These are phyloP conservation scores for Ptilorrhoa leucosticta DNA, from an alignment of 2,113 vertebrate genomes.

Conservation along the genomic window DNA sequence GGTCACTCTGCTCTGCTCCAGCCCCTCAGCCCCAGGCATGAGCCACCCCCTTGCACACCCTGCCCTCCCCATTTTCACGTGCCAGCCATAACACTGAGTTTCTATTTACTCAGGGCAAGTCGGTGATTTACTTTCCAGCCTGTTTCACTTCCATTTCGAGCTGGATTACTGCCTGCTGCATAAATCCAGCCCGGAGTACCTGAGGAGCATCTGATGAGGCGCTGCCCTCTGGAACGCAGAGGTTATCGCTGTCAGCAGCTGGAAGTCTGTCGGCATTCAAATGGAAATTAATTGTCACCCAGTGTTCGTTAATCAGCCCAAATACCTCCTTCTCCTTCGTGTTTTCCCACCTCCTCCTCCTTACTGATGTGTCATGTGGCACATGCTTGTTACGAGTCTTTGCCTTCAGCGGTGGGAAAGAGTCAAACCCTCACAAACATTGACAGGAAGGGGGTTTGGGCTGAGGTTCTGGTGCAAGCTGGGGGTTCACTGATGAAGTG, in stretches of 20 bases:
- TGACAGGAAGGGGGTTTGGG: background rate
- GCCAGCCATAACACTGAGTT: background rate
- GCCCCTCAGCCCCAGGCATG: background rate
- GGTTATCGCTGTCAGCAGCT: background rate
- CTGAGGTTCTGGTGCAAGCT: background rate
- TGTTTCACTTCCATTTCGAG: background rate
- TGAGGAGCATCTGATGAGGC: background rate
- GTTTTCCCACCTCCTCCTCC: background rate
- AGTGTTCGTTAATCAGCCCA: background rate
- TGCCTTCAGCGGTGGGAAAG: background rate
- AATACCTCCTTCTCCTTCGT: background rate
- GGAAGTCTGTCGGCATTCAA: background rate
- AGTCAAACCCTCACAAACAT: fast-evolving
- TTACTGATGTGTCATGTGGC: background rate
- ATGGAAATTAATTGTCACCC: background rate
- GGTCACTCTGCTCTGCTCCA: background rate
- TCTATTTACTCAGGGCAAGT: background rate
- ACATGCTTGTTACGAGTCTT: background rate
- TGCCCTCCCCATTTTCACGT: background rate
- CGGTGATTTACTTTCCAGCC: background rate
- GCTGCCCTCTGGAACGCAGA: background rate
- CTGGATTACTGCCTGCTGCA: background rate
- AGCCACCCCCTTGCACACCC: background rate
- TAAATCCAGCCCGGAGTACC: background rate
- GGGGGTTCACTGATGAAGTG: background rate